Evolutionary conservation across 2,797 vertebrate species (phyloP).

Genomic region (Hirundo rustica): DNA sequence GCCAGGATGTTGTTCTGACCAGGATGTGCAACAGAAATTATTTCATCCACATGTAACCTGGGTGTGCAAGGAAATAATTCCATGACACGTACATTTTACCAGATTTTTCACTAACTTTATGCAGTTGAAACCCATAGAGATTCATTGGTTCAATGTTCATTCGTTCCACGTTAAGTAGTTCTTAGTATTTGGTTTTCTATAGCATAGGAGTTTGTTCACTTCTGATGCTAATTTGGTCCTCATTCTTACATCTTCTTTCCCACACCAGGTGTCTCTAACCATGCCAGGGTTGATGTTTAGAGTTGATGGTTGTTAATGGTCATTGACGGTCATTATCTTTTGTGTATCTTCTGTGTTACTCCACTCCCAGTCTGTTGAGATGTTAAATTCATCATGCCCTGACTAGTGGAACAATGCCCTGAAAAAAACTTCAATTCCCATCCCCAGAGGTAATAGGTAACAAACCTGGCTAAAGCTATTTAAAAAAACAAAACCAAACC

Average conservation of each 20-base stretch:
- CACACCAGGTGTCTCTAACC: not conserved
- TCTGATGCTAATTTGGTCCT: not conserved
- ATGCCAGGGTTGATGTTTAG: not conserved
- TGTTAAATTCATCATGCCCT: not conserved
- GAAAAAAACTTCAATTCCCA: not conserved
- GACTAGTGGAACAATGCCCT: not conserved
- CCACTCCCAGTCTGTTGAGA: not conserved
- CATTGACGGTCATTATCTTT: not conserved
- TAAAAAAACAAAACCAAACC: not conserved
- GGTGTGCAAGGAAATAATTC: not conserved
- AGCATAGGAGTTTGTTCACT: not conserved
- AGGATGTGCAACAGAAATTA: not conserved
- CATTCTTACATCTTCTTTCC: not conserved
- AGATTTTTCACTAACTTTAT: not conserved
- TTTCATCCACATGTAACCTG: rapidly evolving
- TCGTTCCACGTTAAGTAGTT: not conserved
- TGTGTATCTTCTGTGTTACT: not conserved
- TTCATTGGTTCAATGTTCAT: not conserved
- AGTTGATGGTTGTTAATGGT: not conserved
- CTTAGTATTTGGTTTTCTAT: not conserved
- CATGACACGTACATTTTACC: not conserved
- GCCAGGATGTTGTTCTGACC: not conserved
- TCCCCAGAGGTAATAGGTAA: rapidly evolving
- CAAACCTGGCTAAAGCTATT: not conserved
- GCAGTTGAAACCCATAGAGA: not conserved